A percentile compares a stretch with the other conserved stretches of the same genome.
Evolutionary conservation across 2,797 vertebrate species (phyloP).

Genomic region (Champsocephalus esox): DNA sequence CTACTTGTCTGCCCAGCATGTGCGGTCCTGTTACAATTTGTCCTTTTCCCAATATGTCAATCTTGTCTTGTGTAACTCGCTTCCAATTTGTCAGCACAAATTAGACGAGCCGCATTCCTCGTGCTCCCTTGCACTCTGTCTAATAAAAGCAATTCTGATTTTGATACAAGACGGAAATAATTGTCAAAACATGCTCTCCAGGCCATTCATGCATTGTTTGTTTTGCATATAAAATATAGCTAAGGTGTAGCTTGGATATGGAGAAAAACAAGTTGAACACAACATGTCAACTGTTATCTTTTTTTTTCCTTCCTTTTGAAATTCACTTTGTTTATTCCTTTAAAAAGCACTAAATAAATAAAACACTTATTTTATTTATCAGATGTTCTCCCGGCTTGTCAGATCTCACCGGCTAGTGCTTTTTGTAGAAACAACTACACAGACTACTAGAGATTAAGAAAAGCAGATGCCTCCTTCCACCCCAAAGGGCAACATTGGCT

Average conservation of each 20-base stretch:
- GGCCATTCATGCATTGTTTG: constrained; percentile 17
- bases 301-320: constrained; percentile 1
- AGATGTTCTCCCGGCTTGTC: constrained; percentile 46
- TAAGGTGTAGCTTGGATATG: constrained; percentile 3
- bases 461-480: constrained; percentile 54
- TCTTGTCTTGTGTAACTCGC: constrained; percentile 33
- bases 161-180: constrained; percentile 14
- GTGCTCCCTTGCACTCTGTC: constrained; percentile 3
- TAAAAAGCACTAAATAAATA: constrained; percentile 30
- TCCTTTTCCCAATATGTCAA: constrained; percentile 25
- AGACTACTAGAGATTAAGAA: constrained; percentile 51
- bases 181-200: background rate
- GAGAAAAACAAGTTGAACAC: background rate
- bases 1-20: constrained; percentile 7
- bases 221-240: background rate
- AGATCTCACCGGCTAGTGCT: constrained; percentile 35
- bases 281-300: constrained; percentile 11
- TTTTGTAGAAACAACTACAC: constrained; percentile 46
- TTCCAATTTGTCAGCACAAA: constrained; percentile 45
- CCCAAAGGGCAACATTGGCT: constrained; percentile 53
- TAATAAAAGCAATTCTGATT: constrained; percentile 30
- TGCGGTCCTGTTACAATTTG: constrained; percentile 28
- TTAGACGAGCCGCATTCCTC: constrained; percentile 28
- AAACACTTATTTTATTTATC: constrained; percentile 31
- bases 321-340: constrained; percentile 22